phyloP scores from a whole-genome alignment of 2,797 vertebrate genomes.

The Pseudopleuronectes americanus region DNA sequence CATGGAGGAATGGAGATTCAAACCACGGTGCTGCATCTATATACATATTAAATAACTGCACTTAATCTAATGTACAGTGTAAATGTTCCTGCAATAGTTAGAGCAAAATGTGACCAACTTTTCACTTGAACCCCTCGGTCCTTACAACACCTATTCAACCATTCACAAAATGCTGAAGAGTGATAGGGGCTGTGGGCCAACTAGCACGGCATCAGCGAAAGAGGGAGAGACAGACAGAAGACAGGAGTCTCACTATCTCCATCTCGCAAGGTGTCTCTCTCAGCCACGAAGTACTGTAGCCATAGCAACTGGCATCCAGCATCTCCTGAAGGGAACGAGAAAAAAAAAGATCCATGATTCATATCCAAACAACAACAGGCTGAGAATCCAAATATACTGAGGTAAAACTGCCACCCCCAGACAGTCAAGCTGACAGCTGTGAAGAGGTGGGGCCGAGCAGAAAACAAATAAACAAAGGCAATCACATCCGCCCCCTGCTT shows the following conservation, averaged over 20 bases:
- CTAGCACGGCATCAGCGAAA: constrained; percentile 13
- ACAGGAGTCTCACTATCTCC: constrained; percentile 58
- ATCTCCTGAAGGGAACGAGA: constrained; percentile 69
- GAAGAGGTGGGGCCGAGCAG: constrained; percentile 60
- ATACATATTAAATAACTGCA: too few species aligned
- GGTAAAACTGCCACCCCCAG: constrained; percentile 74
- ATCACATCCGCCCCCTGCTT: constrained; percentile 25
- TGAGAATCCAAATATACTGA: constrained; percentile 76
- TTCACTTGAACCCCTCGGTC: constrained; percentile 10
- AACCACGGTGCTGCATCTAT: constrained; percentile 1
- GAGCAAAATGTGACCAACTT: constrained; percentile 1
- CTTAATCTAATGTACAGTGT: too few species aligned
- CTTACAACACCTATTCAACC: constrained; percentile 6
- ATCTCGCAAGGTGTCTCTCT: constrained; percentile 67
- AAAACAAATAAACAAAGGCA: constrained; percentile 74
- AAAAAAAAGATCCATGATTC: constrained; percentile 70
- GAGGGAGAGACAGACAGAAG: constrained; percentile 50
- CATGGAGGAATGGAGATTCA: constrained; percentile 24
- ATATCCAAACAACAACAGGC: constrained; percentile 77
- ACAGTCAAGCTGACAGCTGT: constrained; percentile 73
- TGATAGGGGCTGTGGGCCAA: constrained; percentile 18
- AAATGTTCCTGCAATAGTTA: too few species aligned
- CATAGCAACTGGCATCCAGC: constrained; percentile 76
- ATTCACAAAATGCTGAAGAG: constrained; percentile 23
- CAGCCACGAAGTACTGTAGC: constrained; percentile 62